Conservation (phyloP, 2,113 vertebrate species). For the Hippocampus mohnikei region DNA sequence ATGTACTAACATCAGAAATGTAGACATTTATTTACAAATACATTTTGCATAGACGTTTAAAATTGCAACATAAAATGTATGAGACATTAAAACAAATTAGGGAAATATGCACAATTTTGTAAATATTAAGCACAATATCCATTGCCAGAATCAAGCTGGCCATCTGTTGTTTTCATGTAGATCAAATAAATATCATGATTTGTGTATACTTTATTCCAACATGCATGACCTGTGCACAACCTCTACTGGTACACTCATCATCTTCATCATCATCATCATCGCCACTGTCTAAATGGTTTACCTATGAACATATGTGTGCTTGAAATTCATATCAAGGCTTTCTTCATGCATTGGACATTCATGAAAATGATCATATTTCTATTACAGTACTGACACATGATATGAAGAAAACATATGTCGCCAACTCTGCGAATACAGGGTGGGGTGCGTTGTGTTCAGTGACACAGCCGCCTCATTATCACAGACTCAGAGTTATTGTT, state of each 20-base stretch:
- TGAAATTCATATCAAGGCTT: not conserved
- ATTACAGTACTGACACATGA: not conserved
- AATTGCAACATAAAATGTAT: constrained; percentile 55
- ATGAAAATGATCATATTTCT: not conserved
- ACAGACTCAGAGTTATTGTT: not conserved
- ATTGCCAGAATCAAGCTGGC: constrained; percentile 29
- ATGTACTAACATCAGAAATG: constrained; percentile 55
- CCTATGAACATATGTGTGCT: not conserved
- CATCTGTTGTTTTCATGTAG: constrained; percentile 14
- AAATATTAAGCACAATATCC: constrained; percentile 9
- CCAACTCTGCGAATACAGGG: not conserved
- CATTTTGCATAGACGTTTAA: constrained; percentile 67
- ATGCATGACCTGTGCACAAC: not conserved
- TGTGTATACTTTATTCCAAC: constrained; percentile 13
- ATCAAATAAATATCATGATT: constrained; percentile 51
- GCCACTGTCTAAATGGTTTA: not conserved
- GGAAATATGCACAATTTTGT: constrained; percentile 26
- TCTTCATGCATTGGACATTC: not conserved
- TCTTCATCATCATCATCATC: not conserved
- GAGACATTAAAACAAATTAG: constrained; percentile 61
- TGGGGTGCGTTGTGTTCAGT: not conserved
- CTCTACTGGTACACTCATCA: not conserved
- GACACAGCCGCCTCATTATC: not conserved
- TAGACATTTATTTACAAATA: constrained; percentile 76
- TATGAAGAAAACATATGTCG: not conserved